A percentile compares a stretch with the other conserved stretches of the same genome.
These are phyloP conservation scores for Schizopygopsis pylzovi DNA, from an alignment of 2,797 vertebrate species.

Conservation along the genomic window DNA sequence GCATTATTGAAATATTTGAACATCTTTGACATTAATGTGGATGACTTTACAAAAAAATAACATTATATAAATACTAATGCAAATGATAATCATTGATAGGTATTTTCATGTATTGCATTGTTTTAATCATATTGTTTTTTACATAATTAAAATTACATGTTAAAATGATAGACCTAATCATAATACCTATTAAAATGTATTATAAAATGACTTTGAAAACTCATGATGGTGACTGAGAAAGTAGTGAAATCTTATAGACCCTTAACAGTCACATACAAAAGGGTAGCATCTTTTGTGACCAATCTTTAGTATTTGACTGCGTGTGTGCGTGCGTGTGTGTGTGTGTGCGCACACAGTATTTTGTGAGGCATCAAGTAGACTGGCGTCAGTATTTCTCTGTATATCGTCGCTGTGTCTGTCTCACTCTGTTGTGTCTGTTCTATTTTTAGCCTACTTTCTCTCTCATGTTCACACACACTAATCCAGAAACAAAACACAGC, in stretches of 20 bases:
- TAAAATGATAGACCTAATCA: neutral
- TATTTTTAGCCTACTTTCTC: slow-evolving; percentile 24
- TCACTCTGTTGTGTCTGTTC: neutral
- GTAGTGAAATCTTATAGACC: neutral
- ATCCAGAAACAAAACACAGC: neutral
- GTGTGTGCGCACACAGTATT: neutral
- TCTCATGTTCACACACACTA: neutral
- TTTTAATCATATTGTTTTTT: neutral
- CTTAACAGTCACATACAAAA: neutral
- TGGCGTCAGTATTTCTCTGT: neutral
- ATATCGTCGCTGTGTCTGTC: slow-evolving; percentile 1
- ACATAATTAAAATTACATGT: neutral
- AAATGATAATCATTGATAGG: neutral
- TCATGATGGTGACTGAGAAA: neutral
- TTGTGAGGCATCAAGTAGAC: neutral
- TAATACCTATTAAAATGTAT: neutral
- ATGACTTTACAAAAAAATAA: neutral
- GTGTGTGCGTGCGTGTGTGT: neutral
- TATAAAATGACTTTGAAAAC: neutral
- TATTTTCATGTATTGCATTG: neutral
- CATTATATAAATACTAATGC: neutral
- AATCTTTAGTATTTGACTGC: neutral
- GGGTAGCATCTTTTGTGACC: neutral
- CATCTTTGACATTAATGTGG: neutral
- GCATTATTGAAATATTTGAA: too few species aligned